phyloP scores from a whole-genome alignment of 1,140 invertebrate species.

The Eupristina koningsbergeri region DNA sequence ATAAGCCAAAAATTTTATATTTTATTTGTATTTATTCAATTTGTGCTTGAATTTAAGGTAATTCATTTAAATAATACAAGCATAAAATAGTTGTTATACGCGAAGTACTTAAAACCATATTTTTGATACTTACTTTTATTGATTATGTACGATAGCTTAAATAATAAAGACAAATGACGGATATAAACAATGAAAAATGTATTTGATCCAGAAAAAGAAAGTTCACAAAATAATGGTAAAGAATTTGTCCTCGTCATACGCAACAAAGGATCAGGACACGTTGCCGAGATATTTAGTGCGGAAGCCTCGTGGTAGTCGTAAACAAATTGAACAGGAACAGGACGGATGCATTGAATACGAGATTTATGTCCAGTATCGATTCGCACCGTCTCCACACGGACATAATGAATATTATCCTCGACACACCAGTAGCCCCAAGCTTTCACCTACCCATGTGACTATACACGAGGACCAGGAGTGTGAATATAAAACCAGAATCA shows the following conservation, averaged over 20 bases:
- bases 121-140: no score
- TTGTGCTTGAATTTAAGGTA: no score
- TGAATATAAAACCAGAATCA: conserved; percentile 59
- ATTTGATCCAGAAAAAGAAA: conserved; percentile 15
- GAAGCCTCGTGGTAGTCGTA: background rate
- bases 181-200: no score
- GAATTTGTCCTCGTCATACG: background rate
- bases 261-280: conserved; percentile 5
- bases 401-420: conserved; percentile 64
- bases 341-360: conserved; percentile 60
- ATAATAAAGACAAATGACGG: no score
- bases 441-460: conserved; percentile 61
- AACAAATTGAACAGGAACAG: background rate
- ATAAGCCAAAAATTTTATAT: no score
- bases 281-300: background rate
- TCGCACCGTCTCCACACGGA: conserved; percentile 52
- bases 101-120: no score
- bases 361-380: conserved; percentile 60
- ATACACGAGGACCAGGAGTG: conserved; percentile 64
- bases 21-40: no score
- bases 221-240: background rate
- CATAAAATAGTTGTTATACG: no score
- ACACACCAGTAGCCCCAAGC: conserved; percentile 58
- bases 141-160: no score
- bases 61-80: no score